phyloP scores from a whole-genome alignment of 2,797 vertebrate genomes.

The Neosalanx taihuensis region DNA sequence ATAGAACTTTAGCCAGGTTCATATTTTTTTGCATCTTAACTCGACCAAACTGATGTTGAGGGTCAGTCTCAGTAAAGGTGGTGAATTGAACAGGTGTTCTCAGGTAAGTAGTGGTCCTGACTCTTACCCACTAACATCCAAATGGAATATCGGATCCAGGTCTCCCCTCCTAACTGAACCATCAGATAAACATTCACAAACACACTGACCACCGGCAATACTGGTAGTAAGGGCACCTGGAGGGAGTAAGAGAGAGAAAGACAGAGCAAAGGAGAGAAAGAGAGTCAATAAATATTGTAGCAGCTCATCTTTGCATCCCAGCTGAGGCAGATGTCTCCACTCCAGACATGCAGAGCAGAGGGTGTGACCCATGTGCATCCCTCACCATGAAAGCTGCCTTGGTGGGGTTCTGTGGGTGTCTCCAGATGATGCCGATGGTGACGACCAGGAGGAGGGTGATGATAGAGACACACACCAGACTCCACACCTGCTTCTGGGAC shows the following conservation, averaged over 20 bases:
- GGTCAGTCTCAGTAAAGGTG: neutral
- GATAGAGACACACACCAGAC: constrained; percentile 63
- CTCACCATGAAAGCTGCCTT: constrained; percentile 83
- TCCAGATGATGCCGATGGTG: constrained; percentile 72
- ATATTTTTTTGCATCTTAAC: too few species aligned
- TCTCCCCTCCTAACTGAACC: constrained; percentile 70
- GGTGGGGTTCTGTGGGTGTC: constrained; percentile 76
- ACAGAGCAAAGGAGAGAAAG: neutral
- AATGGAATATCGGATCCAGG: constrained; percentile 80
- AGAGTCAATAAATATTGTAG: too few species aligned
- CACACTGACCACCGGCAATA: constrained; percentile 77
- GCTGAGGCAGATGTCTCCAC: too few species aligned
- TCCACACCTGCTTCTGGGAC: constrained; percentile 60
- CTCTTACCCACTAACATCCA: constrained; percentile 83
- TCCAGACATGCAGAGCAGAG: too few species aligned
- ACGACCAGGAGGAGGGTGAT: constrained; percentile 61
- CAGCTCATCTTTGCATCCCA: too few species aligned
- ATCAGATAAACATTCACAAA: constrained; percentile 80
- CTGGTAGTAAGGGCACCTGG: constrained; percentile 83
- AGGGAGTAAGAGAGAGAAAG: constrained; percentile 1
- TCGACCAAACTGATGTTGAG: neutral
- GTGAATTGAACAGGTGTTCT: neutral
- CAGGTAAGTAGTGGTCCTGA: neutral
- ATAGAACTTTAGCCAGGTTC: too few species aligned
- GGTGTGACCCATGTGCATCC: neutral